Percentiles rank a stretch among this genome's conserved stretches.
phyloP scores from a whole-genome alignment of 30 jellyfish, hydroid and myxozoan genomes.

The Morbakka virulenta region DNA sequence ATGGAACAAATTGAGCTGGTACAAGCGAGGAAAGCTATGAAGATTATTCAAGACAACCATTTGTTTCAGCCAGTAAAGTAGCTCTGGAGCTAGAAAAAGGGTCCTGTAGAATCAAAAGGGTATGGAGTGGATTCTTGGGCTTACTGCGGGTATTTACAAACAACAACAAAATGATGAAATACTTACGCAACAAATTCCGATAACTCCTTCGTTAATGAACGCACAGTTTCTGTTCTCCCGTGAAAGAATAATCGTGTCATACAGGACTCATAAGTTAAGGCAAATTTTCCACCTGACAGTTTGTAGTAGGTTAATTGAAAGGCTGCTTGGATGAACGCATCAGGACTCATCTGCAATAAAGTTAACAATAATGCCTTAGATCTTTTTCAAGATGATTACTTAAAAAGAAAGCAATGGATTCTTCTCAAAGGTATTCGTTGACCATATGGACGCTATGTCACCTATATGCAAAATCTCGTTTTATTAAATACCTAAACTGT shows the following conservation, averaged over 20 bases:
- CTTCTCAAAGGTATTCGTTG: no score
- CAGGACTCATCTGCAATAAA: slow-evolving; percentile 97
- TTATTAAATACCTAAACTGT: no score
- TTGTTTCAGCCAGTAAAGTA: no score
- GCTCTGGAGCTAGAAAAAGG: background rate
- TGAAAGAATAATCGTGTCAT: slow-evolving; percentile 90
- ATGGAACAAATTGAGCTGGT: no score
- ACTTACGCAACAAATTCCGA: slow-evolving; percentile 80
- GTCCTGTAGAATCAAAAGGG: background rate
- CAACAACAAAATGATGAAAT: no score
- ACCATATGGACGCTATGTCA: no score
- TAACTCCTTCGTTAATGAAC: slow-evolving; percentile 75
- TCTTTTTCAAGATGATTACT: no score
- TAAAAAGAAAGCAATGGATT: no score
- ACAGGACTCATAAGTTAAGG: slow-evolving; percentile 91
- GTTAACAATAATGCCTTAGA: no score
- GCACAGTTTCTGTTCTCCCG: slow-evolving; percentile 97
- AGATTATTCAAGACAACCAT: no score
- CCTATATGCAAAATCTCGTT: background rate
- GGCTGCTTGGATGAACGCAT: slow-evolving; percentile 91
- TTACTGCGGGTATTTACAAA: background rate
- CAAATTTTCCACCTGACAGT: slow-evolving; percentile 76
- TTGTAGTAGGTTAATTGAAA: slow-evolving; percentile 89
- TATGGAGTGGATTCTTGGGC: background rate
- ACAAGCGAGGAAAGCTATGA: no score